Conservation (phyloP, 2,888 invertebrate species). For the Harpalus rubripes region DNA sequence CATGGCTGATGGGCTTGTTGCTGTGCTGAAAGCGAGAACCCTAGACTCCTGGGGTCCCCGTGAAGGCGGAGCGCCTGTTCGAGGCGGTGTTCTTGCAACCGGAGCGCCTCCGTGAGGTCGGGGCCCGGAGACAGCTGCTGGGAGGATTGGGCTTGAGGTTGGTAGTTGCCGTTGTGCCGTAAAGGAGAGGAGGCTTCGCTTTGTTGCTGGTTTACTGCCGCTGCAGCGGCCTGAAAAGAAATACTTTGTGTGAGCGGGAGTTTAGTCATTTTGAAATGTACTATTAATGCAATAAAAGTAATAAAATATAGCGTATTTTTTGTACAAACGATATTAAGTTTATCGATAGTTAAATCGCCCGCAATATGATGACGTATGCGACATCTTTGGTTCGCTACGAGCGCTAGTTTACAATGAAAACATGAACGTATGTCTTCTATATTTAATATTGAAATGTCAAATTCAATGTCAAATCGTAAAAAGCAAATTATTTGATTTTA, state of each 20-base stretch:
- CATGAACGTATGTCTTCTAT: too few relatives aligned
- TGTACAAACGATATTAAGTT: too few relatives aligned
- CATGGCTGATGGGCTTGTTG: slow-evolving; percentile 83
- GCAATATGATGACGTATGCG: too few relatives aligned
- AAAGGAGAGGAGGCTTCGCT: slow-evolving; percentile 75
- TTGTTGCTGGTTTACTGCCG: slow-evolving; percentile 79
- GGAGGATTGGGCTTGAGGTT: slow-evolving; percentile 68
- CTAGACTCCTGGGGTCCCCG: slow-evolving; percentile 88
- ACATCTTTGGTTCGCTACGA: too few relatives aligned
- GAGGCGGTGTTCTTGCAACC: slow-evolving; percentile 86
- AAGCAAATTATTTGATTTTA: too few relatives aligned
- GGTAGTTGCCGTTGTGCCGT: slow-evolving; percentile 75
- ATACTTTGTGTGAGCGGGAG: neutral
- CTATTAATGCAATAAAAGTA: too few relatives aligned
- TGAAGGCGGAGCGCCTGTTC: slow-evolving; percentile 91
- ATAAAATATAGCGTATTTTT: too few relatives aligned
- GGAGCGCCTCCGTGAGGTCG: slow-evolving; percentile 85
- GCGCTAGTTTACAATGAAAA: too few relatives aligned
- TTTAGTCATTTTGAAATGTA: too few relatives aligned
- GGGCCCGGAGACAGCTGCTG: slow-evolving; percentile 85
- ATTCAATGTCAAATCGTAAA: too few relatives aligned
- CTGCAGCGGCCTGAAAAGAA: slow-evolving; percentile 70
- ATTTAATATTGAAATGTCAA: too few relatives aligned
- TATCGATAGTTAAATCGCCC: too few relatives aligned
- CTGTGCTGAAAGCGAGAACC: slow-evolving; percentile 83